Evolutionary conservation across 2,113 vertebrate species (phyloP), one percentile per base, ranked within the genome.

Genomic region (Odocoileus virginianus): DNA sequence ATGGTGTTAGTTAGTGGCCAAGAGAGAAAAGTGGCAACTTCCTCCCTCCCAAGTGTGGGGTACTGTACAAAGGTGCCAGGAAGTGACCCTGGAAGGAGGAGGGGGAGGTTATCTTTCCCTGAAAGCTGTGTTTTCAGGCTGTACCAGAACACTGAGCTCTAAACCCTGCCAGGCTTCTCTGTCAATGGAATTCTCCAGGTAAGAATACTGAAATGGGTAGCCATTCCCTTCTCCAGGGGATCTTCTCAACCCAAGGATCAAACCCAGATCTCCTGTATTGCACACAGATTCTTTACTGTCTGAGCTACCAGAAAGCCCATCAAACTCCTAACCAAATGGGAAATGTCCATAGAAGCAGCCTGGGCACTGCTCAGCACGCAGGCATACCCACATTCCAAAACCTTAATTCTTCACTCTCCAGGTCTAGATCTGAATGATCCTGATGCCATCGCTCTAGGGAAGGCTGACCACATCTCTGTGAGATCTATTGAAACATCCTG

Each of bases 401-500:
- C 19, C 28, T n/a, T 12, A 13, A 6, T 43, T 61, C 47, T 81
- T 25, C 13, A 50, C 47, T 33, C 45, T 79, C 71, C 50, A 30
- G n/a, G 21, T 9, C 19, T 43, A 64, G 28, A 36, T 27, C 30
- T 17, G 27, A 28, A 15, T 43, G 61, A 74, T 76, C 16, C 23
- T 76, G 40, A 7, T 0, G 1, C 33, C 12, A 23, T 14, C 33
- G 7, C 45, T 28, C 3, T 30, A 52, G 33, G 6, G 21, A 52
- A 71, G 19, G 71, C 36, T 58, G 67, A 45, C 16, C 16, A 45
- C 54, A 45, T 33, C 14, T 28, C n/a, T 19, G 47, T 52, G 57
- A 81, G 28, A 7, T 64, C 28, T 3, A 13, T 0, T 45, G 36
- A 58, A 16, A 27, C 1, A 54, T 3, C 0, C 57, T 55, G 4